These are phyloP conservation scores for Acrobasis suavella DNA, from an alignment of 2,888 invertebrate genomes.

Conservation along the genomic window DNA sequence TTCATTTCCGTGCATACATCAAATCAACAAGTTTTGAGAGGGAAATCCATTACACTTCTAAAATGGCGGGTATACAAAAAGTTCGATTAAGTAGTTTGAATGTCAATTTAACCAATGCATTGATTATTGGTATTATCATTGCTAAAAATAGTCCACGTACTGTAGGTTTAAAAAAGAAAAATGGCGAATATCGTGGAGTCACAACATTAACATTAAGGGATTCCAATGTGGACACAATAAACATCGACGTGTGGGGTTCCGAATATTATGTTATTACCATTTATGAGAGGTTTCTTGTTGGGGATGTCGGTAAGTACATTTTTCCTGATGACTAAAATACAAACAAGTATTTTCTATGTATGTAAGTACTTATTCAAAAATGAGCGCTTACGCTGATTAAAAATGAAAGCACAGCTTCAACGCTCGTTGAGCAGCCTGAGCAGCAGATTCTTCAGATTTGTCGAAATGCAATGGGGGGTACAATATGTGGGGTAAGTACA, in stretches of 20 bases:
- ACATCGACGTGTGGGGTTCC: slow-evolving; percentile 89
- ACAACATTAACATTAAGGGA: slow-evolving; percentile 90
- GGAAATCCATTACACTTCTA: slow-evolving; percentile 11
- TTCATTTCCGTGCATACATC: too few relatives aligned
- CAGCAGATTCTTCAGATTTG: too few relatives aligned
- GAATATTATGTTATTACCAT: slow-evolving; percentile 84
- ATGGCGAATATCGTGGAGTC: slow-evolving; percentile 84
- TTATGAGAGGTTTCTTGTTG: slow-evolving; percentile 85
- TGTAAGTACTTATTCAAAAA: too few relatives aligned
- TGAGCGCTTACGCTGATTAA: too few relatives aligned
- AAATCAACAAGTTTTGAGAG: too few relatives aligned
- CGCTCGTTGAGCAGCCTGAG: too few relatives aligned
- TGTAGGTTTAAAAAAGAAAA: slow-evolving; percentile 76
- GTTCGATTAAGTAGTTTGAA: slow-evolving; percentile 66
- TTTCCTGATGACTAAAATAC: neutral
- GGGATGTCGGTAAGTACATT: slow-evolving; percentile 84
- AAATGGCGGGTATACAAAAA: slow-evolving; percentile 75
- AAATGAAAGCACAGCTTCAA: too few relatives aligned
- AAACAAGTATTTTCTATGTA: too few relatives aligned
- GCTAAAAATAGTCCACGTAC: slow-evolving; percentile 84
- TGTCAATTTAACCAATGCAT: slow-evolving; percentile 66
- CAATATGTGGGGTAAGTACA: too few relatives aligned
- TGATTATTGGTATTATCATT: slow-evolving; percentile 84
- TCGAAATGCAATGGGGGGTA: too few relatives aligned
- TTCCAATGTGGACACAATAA: slow-evolving; percentile 86